Evolutionary conservation across 2,113 vertebrate species (phyloP).

Genomic region (Psittacula cyanocephala): DNA sequence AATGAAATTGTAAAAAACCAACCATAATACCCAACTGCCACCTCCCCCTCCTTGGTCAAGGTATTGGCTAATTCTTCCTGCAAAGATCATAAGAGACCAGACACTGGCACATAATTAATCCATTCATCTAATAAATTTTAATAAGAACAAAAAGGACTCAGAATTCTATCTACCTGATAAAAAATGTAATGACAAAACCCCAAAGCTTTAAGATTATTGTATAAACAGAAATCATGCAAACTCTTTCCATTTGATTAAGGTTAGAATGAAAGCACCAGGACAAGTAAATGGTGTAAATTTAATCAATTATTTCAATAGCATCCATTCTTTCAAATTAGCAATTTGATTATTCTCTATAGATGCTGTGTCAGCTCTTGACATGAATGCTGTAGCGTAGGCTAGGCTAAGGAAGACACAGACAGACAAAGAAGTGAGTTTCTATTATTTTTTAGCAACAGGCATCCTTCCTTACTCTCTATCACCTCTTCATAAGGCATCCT

Average conservation of each 20-base stretch:
- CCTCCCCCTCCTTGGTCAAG: not conserved
- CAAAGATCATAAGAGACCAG: not conserved
- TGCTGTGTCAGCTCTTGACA: not conserved
- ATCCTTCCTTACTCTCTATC: not conserved
- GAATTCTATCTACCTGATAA: conserved; percentile 21
- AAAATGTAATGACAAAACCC: not conserved
- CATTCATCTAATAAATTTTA: conserved; percentile 34
- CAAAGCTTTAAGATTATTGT: not conserved
- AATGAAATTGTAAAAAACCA: not conserved
- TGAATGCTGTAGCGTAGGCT: not conserved
- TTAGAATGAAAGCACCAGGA: not conserved
- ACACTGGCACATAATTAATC: not conserved
- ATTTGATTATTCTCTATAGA: not conserved
- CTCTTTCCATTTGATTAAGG: not conserved
- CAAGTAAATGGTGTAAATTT: not conserved
- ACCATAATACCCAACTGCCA: not conserved
- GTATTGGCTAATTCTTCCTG: not conserved
- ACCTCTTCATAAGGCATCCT: not conserved
- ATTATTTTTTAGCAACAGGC: not conserved
- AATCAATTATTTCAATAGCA: not conserved
- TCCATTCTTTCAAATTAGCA: not conserved
- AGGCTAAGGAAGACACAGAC: not conserved
- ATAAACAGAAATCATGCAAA: conserved; percentile 20
- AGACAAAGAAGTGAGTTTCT: not conserved
- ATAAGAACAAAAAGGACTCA: conserved; percentile 2